Percentiles rank a stretch among this genome's conserved stretches.
These are phyloP conservation scores for Anguilla obscura DNA, from an alignment of 2,797 vertebrate genomes.

Conservation along the genomic window DNA sequence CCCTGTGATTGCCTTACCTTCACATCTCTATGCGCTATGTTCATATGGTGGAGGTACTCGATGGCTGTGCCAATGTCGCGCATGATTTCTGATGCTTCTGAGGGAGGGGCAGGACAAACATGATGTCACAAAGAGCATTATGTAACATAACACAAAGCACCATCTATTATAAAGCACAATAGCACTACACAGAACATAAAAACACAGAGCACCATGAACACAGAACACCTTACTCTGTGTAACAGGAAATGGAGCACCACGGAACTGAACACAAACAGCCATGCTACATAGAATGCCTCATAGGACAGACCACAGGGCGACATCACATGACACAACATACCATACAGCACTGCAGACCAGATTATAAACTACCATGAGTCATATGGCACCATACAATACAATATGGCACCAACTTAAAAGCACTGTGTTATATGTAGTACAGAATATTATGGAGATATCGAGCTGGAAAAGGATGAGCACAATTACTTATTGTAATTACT, in stretches of 20 bases:
- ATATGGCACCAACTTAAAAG: too few relatives aligned
- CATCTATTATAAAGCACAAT: neutral
- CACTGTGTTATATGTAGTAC: neutral
- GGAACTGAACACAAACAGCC: neutral
- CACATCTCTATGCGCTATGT: conserved; percentile 95
- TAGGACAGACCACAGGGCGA: neutral
- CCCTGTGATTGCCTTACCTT: conserved; percentile 76
- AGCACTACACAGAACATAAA: neutral
- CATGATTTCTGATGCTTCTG: conserved; percentile 97
- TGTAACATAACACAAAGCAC: neutral
- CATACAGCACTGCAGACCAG: neutral
- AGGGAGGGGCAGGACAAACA: neutral
- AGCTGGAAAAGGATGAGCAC: neutral
- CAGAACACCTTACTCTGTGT: neutral
- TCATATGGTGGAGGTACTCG: conserved; percentile 85
- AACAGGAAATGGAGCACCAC: conserved; percentile 5
- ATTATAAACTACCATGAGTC: neutral
- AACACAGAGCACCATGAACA: neutral
- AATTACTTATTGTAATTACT: neutral
- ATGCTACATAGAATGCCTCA: conserved; percentile 2
- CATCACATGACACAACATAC: neutral
- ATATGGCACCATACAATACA: neutral
- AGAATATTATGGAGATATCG: neutral
- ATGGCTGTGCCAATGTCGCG: conserved; percentile 92
- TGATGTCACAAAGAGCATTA: neutral